Evolutionary conservation across 2,888 invertebrate species (phyloP).

Genomic region (Cacoxenus indagator): DNA sequence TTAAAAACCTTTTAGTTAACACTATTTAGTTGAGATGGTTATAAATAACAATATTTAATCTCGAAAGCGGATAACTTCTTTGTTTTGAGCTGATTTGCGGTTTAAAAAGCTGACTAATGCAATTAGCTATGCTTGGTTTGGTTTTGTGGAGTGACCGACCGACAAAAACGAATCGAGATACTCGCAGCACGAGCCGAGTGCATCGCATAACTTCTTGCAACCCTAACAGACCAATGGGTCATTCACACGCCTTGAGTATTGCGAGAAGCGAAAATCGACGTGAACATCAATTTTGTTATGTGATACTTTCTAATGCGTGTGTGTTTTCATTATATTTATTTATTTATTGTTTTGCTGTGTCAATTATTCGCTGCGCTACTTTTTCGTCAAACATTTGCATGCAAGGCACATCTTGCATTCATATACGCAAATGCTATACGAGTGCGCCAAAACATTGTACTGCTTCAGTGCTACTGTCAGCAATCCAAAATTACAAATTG

Average conservation of each 20-base stretch:
- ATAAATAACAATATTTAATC: too few species aligned
- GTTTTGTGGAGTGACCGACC: neutral
- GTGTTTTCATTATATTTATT: neutral
- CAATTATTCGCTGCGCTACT: neutral
- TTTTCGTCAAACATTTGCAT: neutral
- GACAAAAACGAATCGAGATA: neutral
- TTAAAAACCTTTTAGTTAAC: too few species aligned
- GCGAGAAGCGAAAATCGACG: neutral
- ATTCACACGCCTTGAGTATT: too few species aligned
- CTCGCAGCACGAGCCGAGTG: neutral
- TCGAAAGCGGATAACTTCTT: neutral
- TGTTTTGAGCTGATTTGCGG: neutral
- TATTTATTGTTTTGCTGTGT: neutral
- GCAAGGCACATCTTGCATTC: neutral
- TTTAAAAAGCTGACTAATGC: neutral
- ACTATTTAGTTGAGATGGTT: too few species aligned
- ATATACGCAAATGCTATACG: neutral
- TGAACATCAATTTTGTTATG: neutral
- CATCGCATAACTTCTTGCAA: neutral
- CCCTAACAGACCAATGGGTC: neutral
- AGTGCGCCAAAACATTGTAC: too few species aligned
- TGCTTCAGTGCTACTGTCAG: too few species aligned
- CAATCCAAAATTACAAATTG: neutral
- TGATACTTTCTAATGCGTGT: neutral
- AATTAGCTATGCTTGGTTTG: neutral